These are phyloP conservation scores for Eumaeus atala DNA, from an alignment of 1,140 invertebrate genomes.

Conservation along the genomic window DNA sequence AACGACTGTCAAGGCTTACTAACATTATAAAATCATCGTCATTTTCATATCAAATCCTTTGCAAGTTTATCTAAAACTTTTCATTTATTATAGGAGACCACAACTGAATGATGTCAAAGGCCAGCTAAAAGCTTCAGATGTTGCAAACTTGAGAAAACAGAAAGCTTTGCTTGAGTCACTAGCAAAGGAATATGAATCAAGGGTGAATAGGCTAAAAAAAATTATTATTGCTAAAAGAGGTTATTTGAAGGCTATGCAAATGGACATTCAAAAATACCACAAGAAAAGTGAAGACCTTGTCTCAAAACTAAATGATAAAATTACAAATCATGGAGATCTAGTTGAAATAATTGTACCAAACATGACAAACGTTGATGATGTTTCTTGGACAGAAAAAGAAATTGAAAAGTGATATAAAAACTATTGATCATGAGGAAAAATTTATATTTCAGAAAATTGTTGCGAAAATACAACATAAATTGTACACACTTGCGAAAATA, in stretches of 20 bases:
- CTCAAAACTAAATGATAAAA: conserved; percentile 41
- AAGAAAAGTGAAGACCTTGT: conserved; percentile 59
- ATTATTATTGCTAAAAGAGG: conserved; percentile 53
- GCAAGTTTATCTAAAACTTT: background rate
- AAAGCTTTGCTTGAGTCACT: conserved; percentile 52
- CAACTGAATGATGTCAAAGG: conserved; percentile 54
- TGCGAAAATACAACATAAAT: conserved; percentile 68
- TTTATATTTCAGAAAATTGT: conserved; percentile 73
- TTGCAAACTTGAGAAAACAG: conserved; percentile 53
- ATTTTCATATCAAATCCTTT: too few relatives aligned
- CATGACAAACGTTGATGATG: conserved; percentile 35
- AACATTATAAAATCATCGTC: too few relatives aligned
- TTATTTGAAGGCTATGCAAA: conserved; percentile 56
- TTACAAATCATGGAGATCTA: conserved; percentile 44
- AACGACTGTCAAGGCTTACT: too few relatives aligned
- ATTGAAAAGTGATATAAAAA: conserved; percentile 22
- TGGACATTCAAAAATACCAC: conserved; percentile 62
- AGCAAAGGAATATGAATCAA: conserved; percentile 60
- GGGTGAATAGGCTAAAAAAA: conserved; percentile 56
- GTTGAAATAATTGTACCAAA: conserved; percentile 32
- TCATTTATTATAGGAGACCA: conserved; percentile 53
- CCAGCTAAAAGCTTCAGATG: conserved; percentile 55
- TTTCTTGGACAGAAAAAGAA: conserved; percentile 39
- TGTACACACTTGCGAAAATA: conserved; percentile 70
- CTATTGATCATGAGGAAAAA: conserved; percentile 51